Percentiles rank a stretch among this genome's conserved stretches.
phyloP scores from a whole-genome alignment of 2,113 vertebrate species.

The Sylvilagus bachmani region DNA sequence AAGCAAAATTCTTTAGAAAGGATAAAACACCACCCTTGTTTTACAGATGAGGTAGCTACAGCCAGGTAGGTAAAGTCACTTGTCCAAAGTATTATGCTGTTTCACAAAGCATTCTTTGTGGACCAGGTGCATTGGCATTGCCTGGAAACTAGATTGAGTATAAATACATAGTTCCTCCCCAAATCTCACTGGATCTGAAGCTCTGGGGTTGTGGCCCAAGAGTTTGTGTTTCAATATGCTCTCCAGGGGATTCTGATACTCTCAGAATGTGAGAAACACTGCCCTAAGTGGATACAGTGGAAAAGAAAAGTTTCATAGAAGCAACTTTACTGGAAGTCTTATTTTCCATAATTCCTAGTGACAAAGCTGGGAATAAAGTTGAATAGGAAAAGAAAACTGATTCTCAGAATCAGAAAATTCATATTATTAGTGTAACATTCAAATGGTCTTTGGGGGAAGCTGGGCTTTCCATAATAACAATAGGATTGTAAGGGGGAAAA shows the following conservation, averaged over 20 bases:
- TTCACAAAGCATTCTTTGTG: background rate
- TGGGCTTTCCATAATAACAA: background rate
- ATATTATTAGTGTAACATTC: background rate
- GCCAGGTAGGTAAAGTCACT: background rate
- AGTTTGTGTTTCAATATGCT: background rate
- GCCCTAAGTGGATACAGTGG: background rate
- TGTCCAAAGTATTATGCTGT: background rate
- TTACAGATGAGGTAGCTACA: background rate
- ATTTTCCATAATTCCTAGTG: background rate
- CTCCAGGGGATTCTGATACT: background rate
- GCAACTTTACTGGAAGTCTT: background rate
- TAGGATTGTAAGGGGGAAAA: background rate
- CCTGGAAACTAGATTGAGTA: background rate
- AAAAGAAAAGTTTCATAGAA: background rate
- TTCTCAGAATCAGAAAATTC: background rate
- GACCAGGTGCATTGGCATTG: fast-evolving
- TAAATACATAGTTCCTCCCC: background rate
- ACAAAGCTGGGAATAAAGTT: background rate
- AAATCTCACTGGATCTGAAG: background rate
- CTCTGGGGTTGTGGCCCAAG: background rate
- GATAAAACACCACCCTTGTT: background rate
- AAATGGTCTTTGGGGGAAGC: background rate
- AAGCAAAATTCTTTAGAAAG: background rate
- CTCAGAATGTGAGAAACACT: background rate
- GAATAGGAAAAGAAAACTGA: background rate